Base-by-base conservation (phyloP, 1,140 invertebrate species). In the Monomorium pharaonis region DNA sequence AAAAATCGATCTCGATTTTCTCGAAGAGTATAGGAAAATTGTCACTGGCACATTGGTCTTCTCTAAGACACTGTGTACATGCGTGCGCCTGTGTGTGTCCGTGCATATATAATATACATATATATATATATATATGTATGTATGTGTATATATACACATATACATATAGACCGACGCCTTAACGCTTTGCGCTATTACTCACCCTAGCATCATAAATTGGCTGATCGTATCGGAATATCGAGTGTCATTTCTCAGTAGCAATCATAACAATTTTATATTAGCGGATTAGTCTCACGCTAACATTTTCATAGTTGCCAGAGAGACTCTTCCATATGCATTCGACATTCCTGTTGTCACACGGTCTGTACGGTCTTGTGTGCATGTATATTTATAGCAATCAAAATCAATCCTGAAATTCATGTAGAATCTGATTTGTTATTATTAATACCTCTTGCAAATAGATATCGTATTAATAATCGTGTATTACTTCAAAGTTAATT, bases 151-250 rank as follows among this genome's bases (percentile, higher is more conserved):
- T 5, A 37, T 5, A 37, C 5, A 37, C 5, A 37, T 37, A 76
- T 69, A 83, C 44, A 81, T 83, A 85, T 65, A 75, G 76, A 67
- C 76, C 78, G 80, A 83, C 80, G 87, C 85, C 67, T 85, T 91
- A 92, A 89, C 87, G 91, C 91, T 93, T 92, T 88, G 88, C 90
- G 90, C 92, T 92, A 89, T 84, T 87, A 87, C 75, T 91, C 60
- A 86, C 84, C 67, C 27, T 78, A 65, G 65, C 62, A 75, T 60
- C 42, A 62, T 42, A 51, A 72, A 37, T 70, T 30, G 30, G 24
- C 69, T 33, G 69, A 75, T 33, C 24, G 60, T 49, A 65, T 54
- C 30, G 56, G 72, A 86, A 74, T 78, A 88, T 89, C 58, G 63
- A 75, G 49, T 74, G 74, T 67, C 30, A 77, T 54, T 63, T 84